phyloP scores from a whole-genome alignment of 2,888 invertebrate species.

The Panorpa germanica region DNA sequence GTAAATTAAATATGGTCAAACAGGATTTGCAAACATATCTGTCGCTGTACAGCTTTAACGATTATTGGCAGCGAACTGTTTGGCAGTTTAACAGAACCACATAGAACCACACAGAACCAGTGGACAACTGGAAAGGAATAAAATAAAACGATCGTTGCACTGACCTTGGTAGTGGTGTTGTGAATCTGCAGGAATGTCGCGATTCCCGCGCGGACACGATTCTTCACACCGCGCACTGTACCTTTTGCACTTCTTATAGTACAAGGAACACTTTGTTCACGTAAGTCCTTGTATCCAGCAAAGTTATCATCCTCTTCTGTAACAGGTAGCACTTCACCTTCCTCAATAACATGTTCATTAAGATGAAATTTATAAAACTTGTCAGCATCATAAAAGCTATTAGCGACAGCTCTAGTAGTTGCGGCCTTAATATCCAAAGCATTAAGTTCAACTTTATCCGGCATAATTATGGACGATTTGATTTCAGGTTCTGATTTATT shows the following conservation, averaged over 20 bases:
- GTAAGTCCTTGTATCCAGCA: conserved; percentile 60
- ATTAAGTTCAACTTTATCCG: conserved; percentile 12
- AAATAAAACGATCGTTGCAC: too few species aligned
- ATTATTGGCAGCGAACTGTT: too few species aligned
- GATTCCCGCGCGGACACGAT: conserved; percentile 84
- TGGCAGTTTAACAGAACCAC: too few species aligned
- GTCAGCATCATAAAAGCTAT: conserved; percentile 49
- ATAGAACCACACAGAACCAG: too few species aligned
- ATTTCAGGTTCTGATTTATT: background rate
- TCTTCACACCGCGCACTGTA: conserved; percentile 84
- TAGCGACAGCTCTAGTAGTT: too few species aligned
- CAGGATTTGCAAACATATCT: too few species aligned
- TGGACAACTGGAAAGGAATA: too few species aligned
- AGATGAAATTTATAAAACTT: conserved; percentile 68
- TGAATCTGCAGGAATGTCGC: conserved; percentile 84
- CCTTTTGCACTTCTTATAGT: conserved; percentile 83
- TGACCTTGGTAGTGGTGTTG: conserved; percentile 57
- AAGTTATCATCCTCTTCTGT: conserved; percentile 44
- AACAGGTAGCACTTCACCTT: conserved; percentile 16
- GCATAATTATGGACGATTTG: background rate
- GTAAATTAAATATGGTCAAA: too few species aligned
- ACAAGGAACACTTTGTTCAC: conserved; percentile 39
- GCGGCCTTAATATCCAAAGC: too few species aligned
- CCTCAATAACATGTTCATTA: conserved; percentile 44
- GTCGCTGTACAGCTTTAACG: too few species aligned